Percentiles rank a stretch among this genome's conserved stretches.
These are phyloP conservation scores for Tetramorium parvispinum DNA, from an alignment of 1,140 invertebrate species.

Conservation along the genomic window DNA sequence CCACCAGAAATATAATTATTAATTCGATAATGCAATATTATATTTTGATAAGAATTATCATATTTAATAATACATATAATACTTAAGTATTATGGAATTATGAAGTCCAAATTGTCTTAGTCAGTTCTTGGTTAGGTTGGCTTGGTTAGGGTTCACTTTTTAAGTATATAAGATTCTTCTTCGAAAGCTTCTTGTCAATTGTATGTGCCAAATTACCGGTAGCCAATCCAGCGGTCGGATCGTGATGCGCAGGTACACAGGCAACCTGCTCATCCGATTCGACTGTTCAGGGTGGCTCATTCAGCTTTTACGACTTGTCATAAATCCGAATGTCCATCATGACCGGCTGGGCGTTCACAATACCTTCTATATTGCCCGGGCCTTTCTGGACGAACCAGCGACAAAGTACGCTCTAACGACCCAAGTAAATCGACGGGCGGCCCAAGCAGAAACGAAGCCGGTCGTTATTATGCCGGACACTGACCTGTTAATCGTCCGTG, in stretches of 20 bases:
- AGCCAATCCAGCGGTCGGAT: constrained; percentile 39
- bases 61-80: not conserved
- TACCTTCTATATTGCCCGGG: not conserved
- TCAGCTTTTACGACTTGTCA: constrained; percentile 55
- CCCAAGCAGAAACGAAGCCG: not conserved
- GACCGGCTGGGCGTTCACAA: constrained; percentile 13
- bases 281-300: not conserved
- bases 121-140: not conserved
- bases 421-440: not conserved
- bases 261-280: constrained; percentile 30
- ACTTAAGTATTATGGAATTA: not conserved
- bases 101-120: not conserved
- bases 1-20: not conserved
- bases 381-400: not conserved
- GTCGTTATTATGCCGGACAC: constrained; percentile 37
- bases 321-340: constrained; percentile 61
- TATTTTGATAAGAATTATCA: not conserved
- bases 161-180: not conserved
- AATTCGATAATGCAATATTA: not conserved
- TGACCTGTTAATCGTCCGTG: constrained; percentile 43
- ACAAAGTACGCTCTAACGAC: constrained; percentile 41
- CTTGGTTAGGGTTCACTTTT: no score
- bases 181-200: constrained; percentile 42
- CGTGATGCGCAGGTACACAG: constrained; percentile 46
- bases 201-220: constrained; percentile 25